Base-by-base conservation (phyloP, 2,113 vertebrate genomes). In the Corvus moneduloides region DNA sequence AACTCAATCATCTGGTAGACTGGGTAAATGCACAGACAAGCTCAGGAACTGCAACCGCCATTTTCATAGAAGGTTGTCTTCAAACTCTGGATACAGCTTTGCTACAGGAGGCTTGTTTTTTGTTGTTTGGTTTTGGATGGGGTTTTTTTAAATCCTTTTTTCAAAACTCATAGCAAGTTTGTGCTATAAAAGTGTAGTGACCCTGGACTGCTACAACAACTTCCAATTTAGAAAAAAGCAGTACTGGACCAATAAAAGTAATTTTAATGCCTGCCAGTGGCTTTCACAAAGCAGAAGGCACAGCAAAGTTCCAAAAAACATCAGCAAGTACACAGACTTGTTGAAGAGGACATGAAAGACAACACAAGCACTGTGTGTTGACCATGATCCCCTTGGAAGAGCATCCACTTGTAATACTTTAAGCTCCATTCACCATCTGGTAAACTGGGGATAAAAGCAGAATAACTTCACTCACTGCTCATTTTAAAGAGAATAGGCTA, bases 41-140 rank as follows among this genome's bases (percentile, higher is more conserved):
- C 66, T 97, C 95, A 91, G 96, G 90, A 97, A 96, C 93, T 84
- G 96, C 97, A 97, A 94, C 63, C 95, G 96, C 61, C 35, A 90
- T 81, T 96, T 97, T 94, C 97, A 88, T n/a, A 83, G 94, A 93
- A 84, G 61, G 84, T 61, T 96, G 80, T 98, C 98, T 98, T 98
- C 97, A 93, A 94, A 90, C 84, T 94, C 95, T 37, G 83, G 93
- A 94, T 72, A 97, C 93, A 89, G 94, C 94, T 96, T 87, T 95
- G 94, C 66, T 89, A 93, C 59, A 85, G 88, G 55, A 93, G 6
- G 41, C 58, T 78, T 37, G 21, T 0, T 2, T 75, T 95, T 82
- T 73, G 41, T 68, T 54, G 35, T 56, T 93, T n/a, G 52, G 44
- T 7, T 89, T 83, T 62, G 14, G 15, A 13, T 56, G 14, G 13